These are phyloP conservation scores for Cynocephalus volans DNA, from an alignment of 2,113 vertebrate genomes.

Conservation along the genomic window DNA sequence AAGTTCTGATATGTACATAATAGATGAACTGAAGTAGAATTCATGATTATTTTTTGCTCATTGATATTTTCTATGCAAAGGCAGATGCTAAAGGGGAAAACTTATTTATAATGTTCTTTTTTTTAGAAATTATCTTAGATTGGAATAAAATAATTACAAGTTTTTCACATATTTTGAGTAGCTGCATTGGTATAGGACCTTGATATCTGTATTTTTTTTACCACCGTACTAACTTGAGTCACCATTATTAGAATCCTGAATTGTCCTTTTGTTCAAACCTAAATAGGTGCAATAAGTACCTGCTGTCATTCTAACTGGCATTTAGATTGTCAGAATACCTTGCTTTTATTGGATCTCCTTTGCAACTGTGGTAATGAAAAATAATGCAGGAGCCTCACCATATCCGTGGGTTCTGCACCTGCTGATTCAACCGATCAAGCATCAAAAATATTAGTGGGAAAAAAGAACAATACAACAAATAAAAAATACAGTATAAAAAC, in stretches of 20 bases:
- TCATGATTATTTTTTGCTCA: not conserved
- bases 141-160: not conserved
- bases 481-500: too few species aligned
- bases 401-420: too few species aligned
- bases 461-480: too few species aligned
- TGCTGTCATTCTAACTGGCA: not conserved
- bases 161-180: not conserved
- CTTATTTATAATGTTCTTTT: not conserved
- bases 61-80: not conserved
- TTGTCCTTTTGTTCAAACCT: not conserved
- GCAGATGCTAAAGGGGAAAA: not conserved
- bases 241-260: not conserved
- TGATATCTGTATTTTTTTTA: not conserved
- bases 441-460: too few species aligned
- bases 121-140: not conserved
- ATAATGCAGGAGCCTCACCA: not conserved
- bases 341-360: not conserved
- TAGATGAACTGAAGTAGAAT: not conserved
- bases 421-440: too few species aligned
- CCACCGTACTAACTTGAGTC: not conserved
- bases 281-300: not conserved
- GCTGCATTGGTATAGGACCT: not conserved
- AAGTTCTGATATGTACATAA: not conserved
- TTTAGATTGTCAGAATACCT: not conserved
- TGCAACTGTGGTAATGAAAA: slow-evolving; percentile 26